These are phyloP conservation scores for Omphaloscelis lunosa DNA, from an alignment of 2,888 invertebrate genomes.

Conservation along the genomic window DNA sequence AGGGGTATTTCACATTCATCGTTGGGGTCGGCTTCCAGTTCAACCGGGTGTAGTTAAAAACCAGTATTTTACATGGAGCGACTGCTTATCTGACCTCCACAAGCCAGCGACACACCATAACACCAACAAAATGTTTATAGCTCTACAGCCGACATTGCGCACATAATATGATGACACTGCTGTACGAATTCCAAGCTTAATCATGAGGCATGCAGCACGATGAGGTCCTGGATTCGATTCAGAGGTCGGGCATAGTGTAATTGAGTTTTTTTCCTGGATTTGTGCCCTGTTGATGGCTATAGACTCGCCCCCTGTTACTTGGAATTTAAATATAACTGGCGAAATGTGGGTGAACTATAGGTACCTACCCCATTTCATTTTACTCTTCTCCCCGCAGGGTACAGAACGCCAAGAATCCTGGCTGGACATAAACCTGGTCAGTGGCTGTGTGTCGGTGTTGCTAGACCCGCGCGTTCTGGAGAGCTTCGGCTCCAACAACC, in stretches of 20 bases:
- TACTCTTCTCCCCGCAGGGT: slow-evolving; percentile 64
- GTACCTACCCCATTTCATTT: not conserved
- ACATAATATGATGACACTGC: too few relatives aligned
- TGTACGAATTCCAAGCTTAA: too few relatives aligned
- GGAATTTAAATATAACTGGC: not conserved
- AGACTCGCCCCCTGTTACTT: not conserved
- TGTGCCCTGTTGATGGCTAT: not conserved
- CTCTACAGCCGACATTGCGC: too few relatives aligned
- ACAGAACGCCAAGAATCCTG: slow-evolving; percentile 71
- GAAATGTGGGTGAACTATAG: not conserved
- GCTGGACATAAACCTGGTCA: slow-evolving; percentile 76
- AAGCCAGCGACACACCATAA: too few relatives aligned
- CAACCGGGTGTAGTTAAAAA: too few relatives aligned
- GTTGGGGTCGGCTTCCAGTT: too few relatives aligned
- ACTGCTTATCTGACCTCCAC: too few relatives aligned
- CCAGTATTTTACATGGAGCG: too few relatives aligned
- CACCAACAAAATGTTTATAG: too few relatives aligned
- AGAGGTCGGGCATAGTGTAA: not conserved
- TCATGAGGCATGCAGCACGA: not conserved
- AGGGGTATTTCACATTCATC: not conserved
- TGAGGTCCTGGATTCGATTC: not conserved
- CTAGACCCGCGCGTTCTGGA: slow-evolving; percentile 70
- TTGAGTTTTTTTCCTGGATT: not conserved
- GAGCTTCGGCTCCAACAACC: slow-evolving; percentile 52
- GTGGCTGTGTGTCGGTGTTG: slow-evolving; percentile 70